phyloP scores from a whole-genome alignment of 1,140 invertebrate species.

The Bilobella aurantiaca region DNA sequence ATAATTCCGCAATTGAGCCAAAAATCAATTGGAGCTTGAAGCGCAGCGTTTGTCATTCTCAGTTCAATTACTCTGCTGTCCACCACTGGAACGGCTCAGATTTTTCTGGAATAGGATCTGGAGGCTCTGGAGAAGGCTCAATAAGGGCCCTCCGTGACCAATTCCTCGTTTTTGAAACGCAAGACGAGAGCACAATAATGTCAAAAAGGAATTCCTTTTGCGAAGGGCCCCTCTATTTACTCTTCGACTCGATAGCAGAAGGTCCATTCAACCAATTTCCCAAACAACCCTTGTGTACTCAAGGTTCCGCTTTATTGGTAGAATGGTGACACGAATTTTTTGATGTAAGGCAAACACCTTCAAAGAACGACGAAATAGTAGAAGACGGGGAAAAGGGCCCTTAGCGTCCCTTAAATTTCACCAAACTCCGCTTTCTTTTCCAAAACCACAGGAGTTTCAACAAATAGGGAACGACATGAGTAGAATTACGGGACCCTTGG shows the following conservation, averaged over 20 bases:
- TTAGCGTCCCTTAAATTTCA: no score
- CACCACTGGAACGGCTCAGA: no score
- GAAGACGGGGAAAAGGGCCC: neutral
- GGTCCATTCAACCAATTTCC: conserved; percentile 8
- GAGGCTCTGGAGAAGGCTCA: no score
- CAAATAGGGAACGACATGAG: no score
- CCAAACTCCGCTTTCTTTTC: neutral
- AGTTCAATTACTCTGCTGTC: no score
- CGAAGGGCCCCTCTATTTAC: neutral
- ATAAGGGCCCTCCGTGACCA: no score
- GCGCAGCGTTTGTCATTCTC: no score
- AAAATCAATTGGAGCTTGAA: no score
- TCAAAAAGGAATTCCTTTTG: neutral
- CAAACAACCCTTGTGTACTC: neutral
- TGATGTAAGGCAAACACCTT: conserved; percentile 2
- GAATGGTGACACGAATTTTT: neutral
- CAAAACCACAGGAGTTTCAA: neutral
- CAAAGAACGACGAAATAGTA: neutral
- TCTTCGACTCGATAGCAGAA: neutral
- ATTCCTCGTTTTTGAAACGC: no score
- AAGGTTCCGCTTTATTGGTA: neutral
- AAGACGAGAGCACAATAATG: conserved; percentile 2
- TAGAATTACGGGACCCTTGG: no score
- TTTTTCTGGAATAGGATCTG: no score
- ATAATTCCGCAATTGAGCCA: no score